Percentiles rank a stretch among this genome's conserved stretches.
These are phyloP conservation scores for Hypselothyrea guttata DNA, from an alignment of 2,888 invertebrate genomes.

Conservation along the genomic window DNA sequence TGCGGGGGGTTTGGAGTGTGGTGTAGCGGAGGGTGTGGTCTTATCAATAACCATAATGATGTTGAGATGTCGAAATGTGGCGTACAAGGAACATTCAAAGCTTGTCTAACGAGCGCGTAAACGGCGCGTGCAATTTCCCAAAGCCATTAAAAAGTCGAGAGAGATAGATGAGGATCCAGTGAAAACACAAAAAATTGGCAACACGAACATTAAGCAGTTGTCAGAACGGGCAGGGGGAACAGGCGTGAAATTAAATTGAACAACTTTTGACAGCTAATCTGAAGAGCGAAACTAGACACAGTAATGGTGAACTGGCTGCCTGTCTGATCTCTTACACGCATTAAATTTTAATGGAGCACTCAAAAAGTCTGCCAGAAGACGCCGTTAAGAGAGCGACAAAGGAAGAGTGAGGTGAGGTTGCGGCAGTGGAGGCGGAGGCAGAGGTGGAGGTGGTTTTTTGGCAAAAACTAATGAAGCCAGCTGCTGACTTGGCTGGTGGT, in stretches of 20 bases:
- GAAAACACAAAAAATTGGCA: conserved; percentile 64
- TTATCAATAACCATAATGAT: conserved; percentile 74
- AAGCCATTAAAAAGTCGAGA: conserved; percentile 68
- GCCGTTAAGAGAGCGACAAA: conserved; percentile 38
- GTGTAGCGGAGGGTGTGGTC: conserved; percentile 21
- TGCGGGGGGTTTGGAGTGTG: background rate
- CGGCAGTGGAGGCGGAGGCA: background rate
- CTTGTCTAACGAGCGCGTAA: conserved; percentile 72
- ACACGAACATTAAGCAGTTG: conserved; percentile 65
- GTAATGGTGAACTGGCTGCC: conserved; percentile 11
- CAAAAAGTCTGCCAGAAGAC: conserved; percentile 70
- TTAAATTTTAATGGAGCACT: conserved; percentile 79
- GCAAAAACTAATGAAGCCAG: conserved; percentile 63
- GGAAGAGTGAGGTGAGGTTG: background rate
- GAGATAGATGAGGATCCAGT: conserved; percentile 38
- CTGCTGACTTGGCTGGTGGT: conserved; percentile 67
- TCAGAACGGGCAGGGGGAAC: conserved; percentile 3
- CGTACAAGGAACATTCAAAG: conserved; percentile 43
- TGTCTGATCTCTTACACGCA: conserved; percentile 69
- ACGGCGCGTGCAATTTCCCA: conserved; percentile 75
- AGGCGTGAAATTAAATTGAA: conserved; percentile 75
- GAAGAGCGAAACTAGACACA: conserved; percentile 46
- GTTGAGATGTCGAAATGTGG: conserved; percentile 43
- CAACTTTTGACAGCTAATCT: conserved; percentile 78
- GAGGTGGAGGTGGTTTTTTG: conserved; percentile 7